Base-by-base conservation (phyloP, 2,797 vertebrate genomes). In the Pipistrellus pygmaeus region DNA sequence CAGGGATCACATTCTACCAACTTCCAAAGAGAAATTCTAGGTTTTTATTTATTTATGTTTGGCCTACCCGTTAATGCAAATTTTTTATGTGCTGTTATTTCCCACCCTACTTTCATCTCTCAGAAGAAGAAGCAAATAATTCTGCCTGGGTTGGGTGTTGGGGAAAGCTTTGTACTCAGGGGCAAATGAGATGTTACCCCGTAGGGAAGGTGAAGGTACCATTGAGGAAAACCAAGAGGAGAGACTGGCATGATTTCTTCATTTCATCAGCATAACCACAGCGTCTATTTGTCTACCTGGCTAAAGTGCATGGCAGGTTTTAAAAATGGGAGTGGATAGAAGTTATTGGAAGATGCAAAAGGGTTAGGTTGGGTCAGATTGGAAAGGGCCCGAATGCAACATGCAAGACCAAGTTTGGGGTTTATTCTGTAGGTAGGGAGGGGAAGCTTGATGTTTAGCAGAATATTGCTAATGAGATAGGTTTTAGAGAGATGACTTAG, bases 41-140 rank as follows among this genome's bases (percentile, higher is more conserved):
- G 53, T 20, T 72, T 85, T 44, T 87, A 48, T 81, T 32, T 78
- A 41, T 64, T 75, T 53, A 15, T 71, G 23, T 73, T 41, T 41
- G 25, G 15, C 44, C 48, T 48, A 2, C 46, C 41, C 20, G 18
- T 92, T 53, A 62, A 57, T 51, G 17, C 8, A 32, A 30, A 32
- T 93, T 83, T 44, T 93, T 83, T 60, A 9, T 68, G 83, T 90
- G 82, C 12, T 88, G 0, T 46, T 90, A 18, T 90, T 96, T 96
- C 62, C 30, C 21, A 81, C 17, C 23, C 27, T 89, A 51, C 32
- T 72, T 91, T 76, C 4, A 18, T 57, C 2, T 90, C 51, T 85
- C 25, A 3, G 68, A 68, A 90, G 71, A 86, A 44, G 68, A 69
- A 84, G 38, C 17, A 46, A 78, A 51, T 44, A 60, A 82, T 72